Evolutionary conservation across 92 coral and sea anemone species (phyloP).

Genomic region (Zoanthus sociatus): DNA sequence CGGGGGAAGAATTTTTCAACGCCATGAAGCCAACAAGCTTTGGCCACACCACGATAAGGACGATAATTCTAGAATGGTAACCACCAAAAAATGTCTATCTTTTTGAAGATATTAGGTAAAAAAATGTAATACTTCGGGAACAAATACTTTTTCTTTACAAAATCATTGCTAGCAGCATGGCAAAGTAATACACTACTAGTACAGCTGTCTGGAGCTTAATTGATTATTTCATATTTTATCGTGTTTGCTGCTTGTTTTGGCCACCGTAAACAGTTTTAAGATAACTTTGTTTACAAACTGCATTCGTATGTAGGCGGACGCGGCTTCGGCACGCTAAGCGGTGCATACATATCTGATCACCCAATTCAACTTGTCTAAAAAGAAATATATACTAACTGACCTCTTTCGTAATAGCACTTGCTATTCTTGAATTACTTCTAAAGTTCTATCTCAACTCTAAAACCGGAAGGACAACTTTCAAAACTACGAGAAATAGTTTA

Average conservation of each 20-base stretch:
- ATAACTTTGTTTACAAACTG: constrained; percentile 39
- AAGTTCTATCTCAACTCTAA: constrained; percentile 1
- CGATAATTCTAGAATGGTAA: too few species aligned
- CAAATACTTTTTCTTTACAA: background rate
- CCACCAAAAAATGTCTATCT: background rate
- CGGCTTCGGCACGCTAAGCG: background rate
- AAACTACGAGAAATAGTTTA: background rate
- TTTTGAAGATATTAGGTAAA: background rate
- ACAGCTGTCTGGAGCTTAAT: constrained; percentile 36
- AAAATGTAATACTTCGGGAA: background rate
- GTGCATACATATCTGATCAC: background rate
- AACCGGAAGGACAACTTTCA: constrained; percentile 13
- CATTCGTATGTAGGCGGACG: constrained; percentile 23
- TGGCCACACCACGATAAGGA: too few species aligned
- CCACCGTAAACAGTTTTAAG: constrained; percentile 37
- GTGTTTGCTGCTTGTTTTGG: constrained; percentile 34
- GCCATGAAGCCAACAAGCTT: too few species aligned
- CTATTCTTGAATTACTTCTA: background rate
- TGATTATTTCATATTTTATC: constrained; percentile 30
- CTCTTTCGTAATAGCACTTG: background rate
- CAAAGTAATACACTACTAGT: background rate
- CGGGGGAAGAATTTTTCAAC: too few species aligned
- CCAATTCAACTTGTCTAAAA: constrained; percentile 9
- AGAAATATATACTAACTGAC: background rate
- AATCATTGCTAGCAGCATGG: background rate